Percentiles rank a stretch among this genome's conserved stretches.
Evolutionary conservation across 1,140 invertebrate genomes (phyloP).

Genomic region (Magallana angulata): DNA sequence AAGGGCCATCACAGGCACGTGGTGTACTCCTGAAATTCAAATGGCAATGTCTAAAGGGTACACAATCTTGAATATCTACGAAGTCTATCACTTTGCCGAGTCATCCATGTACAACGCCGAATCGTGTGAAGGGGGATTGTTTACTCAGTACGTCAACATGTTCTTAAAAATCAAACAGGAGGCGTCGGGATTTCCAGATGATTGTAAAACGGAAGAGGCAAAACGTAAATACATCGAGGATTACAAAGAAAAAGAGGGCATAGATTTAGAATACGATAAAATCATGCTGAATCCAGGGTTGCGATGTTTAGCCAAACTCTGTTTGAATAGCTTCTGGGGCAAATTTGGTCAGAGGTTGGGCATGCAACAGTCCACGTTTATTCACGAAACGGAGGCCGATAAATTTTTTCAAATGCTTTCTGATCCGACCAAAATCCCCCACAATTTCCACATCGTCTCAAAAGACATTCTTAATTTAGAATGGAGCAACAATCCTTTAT

Average conservation of each 20-base stretch:
- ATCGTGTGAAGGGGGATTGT: conserved; percentile 41
- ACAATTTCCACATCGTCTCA: conserved; percentile 44
- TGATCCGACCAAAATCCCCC: conserved; percentile 36
- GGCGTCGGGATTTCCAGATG: conserved; percentile 37
- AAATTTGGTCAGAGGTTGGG: too few relatives aligned
- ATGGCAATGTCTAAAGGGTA: conserved; percentile 76
- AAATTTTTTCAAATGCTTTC: conserved; percentile 59
- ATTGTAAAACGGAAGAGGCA: conserved; percentile 21
- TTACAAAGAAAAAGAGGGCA: too few relatives aligned
- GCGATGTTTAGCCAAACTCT: too few relatives aligned
- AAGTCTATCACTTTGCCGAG: conserved; percentile 74
- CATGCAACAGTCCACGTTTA: too few relatives aligned
- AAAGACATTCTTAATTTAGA: too few relatives aligned
- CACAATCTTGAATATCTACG: conserved; percentile 72
- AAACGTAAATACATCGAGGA: too few relatives aligned
- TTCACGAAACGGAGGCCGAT: conserved; percentile 50
- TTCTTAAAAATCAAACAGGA: conserved; percentile 50
- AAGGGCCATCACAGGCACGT: conserved; percentile 40
- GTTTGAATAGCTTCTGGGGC: too few relatives aligned
- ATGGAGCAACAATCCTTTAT: conserved; percentile 33
- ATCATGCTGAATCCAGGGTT: too few relatives aligned
- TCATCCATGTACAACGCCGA: conserved; percentile 66
- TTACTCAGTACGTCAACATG: conserved; percentile 48
- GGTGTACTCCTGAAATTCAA: conserved; percentile 53
- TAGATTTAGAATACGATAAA: too few relatives aligned